phyloP scores from a whole-genome alignment of 2,113 vertebrate species.

The Narcine bancroftii region DNA sequence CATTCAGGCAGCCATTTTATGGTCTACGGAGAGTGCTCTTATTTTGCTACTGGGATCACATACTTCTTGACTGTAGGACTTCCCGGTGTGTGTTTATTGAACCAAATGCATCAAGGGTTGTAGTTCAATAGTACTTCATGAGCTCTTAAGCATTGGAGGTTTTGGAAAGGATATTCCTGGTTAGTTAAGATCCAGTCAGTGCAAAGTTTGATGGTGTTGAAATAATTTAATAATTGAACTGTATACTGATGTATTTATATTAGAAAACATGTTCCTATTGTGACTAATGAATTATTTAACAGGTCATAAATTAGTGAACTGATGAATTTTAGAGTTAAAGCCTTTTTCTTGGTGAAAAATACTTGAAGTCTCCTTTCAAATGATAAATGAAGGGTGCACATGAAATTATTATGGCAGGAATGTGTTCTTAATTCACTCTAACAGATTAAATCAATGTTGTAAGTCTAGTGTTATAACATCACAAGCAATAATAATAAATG shows the following conservation, averaged over 20 bases:
- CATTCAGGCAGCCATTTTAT: background rate
- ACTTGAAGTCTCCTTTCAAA: background rate
- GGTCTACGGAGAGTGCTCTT: background rate
- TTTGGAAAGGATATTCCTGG: background rate
- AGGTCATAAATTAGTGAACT: background rate
- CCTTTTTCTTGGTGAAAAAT: background rate
- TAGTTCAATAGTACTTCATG: background rate
- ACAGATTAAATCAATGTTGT: constrained; percentile 21
- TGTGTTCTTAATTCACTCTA: background rate
- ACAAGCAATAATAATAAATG: background rate
- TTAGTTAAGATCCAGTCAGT: background rate
- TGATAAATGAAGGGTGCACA: background rate
- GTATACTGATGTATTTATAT: background rate
- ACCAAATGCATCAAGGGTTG: background rate
- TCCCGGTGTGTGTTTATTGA: background rate
- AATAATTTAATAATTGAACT: background rate
- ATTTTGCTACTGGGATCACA: background rate
- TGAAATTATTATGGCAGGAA: background rate
- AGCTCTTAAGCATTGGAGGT: background rate
- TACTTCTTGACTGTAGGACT: background rate
- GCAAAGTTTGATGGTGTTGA: background rate
- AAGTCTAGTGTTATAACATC: background rate
- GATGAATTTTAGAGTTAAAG: background rate
- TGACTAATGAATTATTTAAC: background rate
- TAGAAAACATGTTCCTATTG: background rate